Percentiles rank a stretch among this genome's conserved stretches.
Evolutionary conservation across 2,113 vertebrate species (phyloP).

Genomic region (Motacilla alba): DNA sequence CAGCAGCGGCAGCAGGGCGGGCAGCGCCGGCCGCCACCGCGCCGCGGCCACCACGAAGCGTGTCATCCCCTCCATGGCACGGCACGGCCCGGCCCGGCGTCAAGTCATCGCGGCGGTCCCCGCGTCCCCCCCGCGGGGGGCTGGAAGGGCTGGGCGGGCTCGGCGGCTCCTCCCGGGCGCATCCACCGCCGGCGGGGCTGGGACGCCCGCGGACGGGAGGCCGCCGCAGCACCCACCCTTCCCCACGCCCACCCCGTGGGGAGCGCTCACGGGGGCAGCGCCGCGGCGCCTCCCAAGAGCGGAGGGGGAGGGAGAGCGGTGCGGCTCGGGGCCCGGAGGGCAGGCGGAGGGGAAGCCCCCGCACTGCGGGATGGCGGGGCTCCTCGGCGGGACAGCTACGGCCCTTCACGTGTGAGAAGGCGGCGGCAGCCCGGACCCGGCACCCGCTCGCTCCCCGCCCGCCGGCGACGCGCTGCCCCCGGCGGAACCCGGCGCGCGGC

Average conservation of each 20-base stretch:
- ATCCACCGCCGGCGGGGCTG: not conserved
- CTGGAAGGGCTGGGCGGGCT: not conserved
- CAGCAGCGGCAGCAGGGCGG: conserved; percentile 36
- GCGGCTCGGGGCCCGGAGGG: not conserved
- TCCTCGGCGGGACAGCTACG: not conserved
- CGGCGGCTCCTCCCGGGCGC: not conserved
- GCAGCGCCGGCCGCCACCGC: conserved; percentile 45
- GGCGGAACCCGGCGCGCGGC: too few relatives aligned
- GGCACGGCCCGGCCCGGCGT: conserved; percentile 21
- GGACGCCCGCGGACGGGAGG: not conserved
- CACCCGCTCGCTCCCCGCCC: not conserved
- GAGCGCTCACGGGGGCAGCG: not conserved
- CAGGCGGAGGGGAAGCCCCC: not conserved
- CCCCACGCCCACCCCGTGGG: not conserved
- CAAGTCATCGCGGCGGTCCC: conserved; percentile 36
- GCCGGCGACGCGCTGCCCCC: too few relatives aligned
- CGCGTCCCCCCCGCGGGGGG: not conserved
- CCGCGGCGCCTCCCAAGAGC: not conserved
- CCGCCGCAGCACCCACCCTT: conserved; percentile 2
- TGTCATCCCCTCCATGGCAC: conserved; percentile 63
- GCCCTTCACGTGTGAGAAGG: not conserved
- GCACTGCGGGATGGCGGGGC: not conserved
- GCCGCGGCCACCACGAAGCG: conserved; percentile 62
- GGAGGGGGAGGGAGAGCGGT: not conserved
- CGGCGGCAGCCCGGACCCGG: not conserved